phyloP scores from a whole-genome alignment of 2,113 vertebrate species.

The Struthio camelus region DNA sequence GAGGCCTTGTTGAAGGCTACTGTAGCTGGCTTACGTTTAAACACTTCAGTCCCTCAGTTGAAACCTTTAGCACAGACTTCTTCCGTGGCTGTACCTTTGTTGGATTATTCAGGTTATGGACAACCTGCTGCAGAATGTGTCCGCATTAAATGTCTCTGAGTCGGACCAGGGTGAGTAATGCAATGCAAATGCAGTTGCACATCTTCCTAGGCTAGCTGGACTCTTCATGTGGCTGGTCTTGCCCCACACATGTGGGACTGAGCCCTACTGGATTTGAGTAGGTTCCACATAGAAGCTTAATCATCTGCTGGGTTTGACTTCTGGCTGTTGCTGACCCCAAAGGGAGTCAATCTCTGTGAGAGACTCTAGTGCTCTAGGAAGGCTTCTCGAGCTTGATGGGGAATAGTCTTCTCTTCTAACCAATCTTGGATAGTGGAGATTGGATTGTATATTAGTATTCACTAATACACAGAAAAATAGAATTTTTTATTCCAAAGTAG shows the following conservation, averaged over 20 bases:
- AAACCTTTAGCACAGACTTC: background rate
- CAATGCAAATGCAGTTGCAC: background rate
- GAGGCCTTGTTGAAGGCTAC: background rate
- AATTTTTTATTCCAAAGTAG: background rate
- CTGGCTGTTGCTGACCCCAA: background rate
- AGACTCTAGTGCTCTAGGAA: background rate
- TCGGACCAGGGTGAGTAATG: background rate
- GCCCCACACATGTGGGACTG: accelerated
- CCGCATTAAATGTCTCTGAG: background rate
- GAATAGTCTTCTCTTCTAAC: background rate
- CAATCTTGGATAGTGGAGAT: background rate
- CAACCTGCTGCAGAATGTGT: background rate
- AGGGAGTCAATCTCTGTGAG: background rate
- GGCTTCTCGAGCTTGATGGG: background rate
- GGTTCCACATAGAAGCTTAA: accelerated
- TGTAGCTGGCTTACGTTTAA: background rate
- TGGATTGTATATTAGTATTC: background rate
- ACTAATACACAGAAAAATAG: background rate
- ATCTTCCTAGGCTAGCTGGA: background rate
- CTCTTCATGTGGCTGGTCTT: accelerated
- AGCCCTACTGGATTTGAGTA: background rate
- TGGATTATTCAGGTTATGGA: background rate
- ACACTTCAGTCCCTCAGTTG: accelerated
- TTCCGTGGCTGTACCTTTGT: background rate
- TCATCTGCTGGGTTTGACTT: background rate